Evolutionary conservation across 2,888 invertebrate genomes (phyloP), one percentile per base, ranked within the genome.

Genomic region (Eubasilissa splendida): DNA sequence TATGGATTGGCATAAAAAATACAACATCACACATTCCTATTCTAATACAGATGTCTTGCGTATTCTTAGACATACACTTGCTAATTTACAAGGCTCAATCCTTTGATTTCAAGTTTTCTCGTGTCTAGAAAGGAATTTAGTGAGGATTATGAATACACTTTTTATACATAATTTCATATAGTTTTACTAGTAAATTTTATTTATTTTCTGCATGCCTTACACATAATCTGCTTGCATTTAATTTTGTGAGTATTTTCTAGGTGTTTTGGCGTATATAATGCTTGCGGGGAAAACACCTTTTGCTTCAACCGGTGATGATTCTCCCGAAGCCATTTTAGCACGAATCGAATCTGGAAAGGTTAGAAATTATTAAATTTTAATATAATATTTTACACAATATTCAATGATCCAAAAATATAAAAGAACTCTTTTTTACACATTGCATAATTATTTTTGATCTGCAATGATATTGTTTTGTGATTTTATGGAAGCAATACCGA

Each of bases 211-310:
- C n/a, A 8, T 58, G 3, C 9, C 4, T n/a, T n/a, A 5, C 9
- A 54, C 9, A 54, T 12, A 58, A 8, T 3, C 12, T 58, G 8
- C 11, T 58, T n/a, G n/a, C 3, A 11, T 58, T 54, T 58, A 58
- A 58, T 42, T 58, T 4, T 8, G 58, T 58, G 58, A n/a, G 9
- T 58, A 58, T 10, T 14, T 80, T 81, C 0, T 85, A 91, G 91
- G 99, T 83, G 97, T 99, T 54, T 91, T 99, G 77, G 93, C 99
- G 0, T 99, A 98, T 88, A 98, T 99, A 79, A 97, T 98, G 96
- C 89, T 98, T 68, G 96, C 97, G 42, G 98, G 98, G 84, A 94
- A 93, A 86, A 94, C 94, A 31, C 94, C 94, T 0, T 94, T 94
- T 85, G 94, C 94, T 70, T 93, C 93, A 14, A 92, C 93, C 2